Conservation (phyloP, 2,888 invertebrate genomes). For the Luperina nickerlii region DNA sequence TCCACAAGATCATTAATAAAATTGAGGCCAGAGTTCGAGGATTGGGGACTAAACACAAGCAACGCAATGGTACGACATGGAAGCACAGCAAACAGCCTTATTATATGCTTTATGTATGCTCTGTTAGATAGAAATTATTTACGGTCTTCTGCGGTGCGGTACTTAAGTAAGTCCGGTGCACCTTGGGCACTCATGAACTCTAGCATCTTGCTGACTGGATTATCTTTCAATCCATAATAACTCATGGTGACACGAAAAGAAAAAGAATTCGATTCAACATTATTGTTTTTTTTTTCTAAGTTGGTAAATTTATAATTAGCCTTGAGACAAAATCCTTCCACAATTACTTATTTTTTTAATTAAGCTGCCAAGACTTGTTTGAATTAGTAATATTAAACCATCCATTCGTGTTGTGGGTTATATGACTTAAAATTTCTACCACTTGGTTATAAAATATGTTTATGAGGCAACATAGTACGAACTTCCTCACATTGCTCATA, state of each 20-base stretch:
- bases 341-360: background rate
- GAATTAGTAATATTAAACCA: background rate
- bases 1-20: too few relatives aligned
- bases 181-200: background rate
- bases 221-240: background rate
- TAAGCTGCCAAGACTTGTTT: too few relatives aligned
- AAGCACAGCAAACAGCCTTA: too few relatives aligned
- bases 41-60: background rate
- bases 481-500: constrained; percentile 27
- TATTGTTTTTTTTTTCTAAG: background rate
- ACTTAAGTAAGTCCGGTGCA: background rate
- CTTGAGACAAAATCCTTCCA: background rate
- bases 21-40: background rate
- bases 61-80: background rate
- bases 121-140: background rate
- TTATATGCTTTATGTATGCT: background rate
- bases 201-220: background rate
- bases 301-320: background rate
- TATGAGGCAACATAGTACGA: constrained; percentile 40
- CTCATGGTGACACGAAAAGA: background rate
- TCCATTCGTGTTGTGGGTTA: background rate
- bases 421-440: constrained; percentile 40
- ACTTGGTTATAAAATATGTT: constrained; percentile 14
- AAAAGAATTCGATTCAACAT: background rate
- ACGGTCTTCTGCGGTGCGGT: background rate